Base-by-base conservation (phyloP, 1,140 invertebrate genomes). In the Drosophila micromelanica region DNA sequence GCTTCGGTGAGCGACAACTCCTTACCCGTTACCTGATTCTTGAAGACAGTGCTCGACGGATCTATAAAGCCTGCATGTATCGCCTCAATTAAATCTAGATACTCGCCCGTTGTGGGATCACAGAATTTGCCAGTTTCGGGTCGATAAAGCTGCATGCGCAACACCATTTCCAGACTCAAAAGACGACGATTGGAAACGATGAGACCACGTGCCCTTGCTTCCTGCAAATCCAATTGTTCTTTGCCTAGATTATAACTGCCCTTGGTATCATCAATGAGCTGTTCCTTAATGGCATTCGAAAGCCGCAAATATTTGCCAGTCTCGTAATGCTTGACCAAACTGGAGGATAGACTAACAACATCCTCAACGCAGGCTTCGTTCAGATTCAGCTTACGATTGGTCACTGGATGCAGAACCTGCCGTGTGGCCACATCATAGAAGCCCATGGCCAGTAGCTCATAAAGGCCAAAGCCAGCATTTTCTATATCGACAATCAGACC, bases 401-500 rank as follows among this genome's bases (percentile, higher is more conserved):
- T 96, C 1, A 95, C 94, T 2, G 98, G 98, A 92, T 98, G 96
- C 8, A 96, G 93, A 84, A 99, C 96, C 71, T 95, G 93, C 12
- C 95, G 94, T 48, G 95, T 95, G 23, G 94, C 92, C 2, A 94
- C 90, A 75, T 97, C 95, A 90, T 97, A 98, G 73, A 98, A 94
- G 64, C 96, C 96, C 94, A 97, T 96, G 46, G 95, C 93, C 37
- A 99, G 92, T 9, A 96, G 94, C 90, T 98, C 97, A 76, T 98
- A 96, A 2, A 99, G 91, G 37, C 95, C 95, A 85, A 97, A 97
- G 54, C 95, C 95, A 20, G 95, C 95, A 59, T 94, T 95, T 93
- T 98, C 97, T 72, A 97, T 97, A 86, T 98, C 97, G 12, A 97
- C 94, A 76, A 98, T 96, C 32, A 96, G 93, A 12, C 96, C 96